Evolutionary conservation across 2,888 invertebrate genomes (phyloP).

Genomic region (Fragum whitleyi): DNA sequence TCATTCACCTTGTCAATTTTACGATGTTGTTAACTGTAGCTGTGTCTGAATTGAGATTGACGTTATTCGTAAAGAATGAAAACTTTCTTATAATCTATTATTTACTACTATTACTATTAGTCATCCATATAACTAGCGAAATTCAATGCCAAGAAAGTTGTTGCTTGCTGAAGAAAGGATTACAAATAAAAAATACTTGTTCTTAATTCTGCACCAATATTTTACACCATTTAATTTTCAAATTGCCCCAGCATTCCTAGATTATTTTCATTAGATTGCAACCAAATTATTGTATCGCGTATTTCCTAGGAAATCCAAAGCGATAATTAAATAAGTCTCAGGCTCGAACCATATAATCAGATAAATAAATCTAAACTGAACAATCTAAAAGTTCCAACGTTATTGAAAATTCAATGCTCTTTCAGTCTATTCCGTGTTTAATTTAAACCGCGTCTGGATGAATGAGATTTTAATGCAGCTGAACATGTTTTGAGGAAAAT

Average conservation of each 20-base stretch:
- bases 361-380: slow-evolving; percentile 1
- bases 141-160: too few relatives aligned
- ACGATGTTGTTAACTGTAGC: too few relatives aligned
- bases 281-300: background rate
- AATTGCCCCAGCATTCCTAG: background rate
- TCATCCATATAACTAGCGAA: too few relatives aligned
- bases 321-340: background rate
- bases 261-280: background rate
- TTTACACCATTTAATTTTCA: background rate
- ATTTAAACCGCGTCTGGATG: background rate
- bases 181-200: too few relatives aligned
- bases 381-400: background rate
- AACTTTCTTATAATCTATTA: too few relatives aligned
- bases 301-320: background rate
- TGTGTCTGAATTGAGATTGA: too few relatives aligned
- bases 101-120: too few relatives aligned
- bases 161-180: too few relatives aligned
- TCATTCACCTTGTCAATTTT: too few relatives aligned
- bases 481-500: background rate
- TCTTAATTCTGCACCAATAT: too few relatives aligned
- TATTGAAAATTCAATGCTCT: slow-evolving; percentile 1
- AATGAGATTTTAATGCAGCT: background rate
- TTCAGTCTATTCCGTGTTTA: slow-evolving; percentile 4
- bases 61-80: too few relatives aligned
- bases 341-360: background rate